These are phyloP conservation scores for Saccostrea glomerata DNA, from an alignment of 1,140 invertebrate species.

Conservation along the genomic window DNA sequence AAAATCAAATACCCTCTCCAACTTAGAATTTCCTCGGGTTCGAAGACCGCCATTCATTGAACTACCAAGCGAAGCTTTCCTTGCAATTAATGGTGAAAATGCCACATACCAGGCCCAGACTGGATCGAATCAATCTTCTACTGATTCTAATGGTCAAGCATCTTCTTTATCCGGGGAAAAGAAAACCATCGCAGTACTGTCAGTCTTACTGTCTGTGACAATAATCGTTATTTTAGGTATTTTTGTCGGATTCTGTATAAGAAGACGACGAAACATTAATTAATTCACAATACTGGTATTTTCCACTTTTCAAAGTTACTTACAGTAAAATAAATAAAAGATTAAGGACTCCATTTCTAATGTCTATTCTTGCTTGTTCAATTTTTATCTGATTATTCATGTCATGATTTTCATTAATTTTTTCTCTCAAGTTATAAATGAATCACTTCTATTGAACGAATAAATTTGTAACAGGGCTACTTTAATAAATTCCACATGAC, in stretches of 20 bases:
- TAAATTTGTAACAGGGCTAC: too few species aligned
- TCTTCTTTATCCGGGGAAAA: too few species aligned
- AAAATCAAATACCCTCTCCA: not conserved
- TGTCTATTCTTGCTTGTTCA: too few species aligned
- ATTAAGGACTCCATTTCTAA: too few species aligned
- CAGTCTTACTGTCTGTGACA: not conserved
- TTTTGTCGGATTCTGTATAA: not conserved
- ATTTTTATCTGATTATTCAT: too few species aligned
- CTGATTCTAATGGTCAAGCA: not conserved
- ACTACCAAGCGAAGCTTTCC: not conserved
- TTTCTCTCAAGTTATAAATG: too few species aligned
- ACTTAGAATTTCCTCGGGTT: not conserved
- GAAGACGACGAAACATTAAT: not conserved
- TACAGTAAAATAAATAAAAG: too few species aligned
- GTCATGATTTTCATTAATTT: too few species aligned
- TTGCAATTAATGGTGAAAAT: not conserved
- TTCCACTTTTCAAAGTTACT: too few species aligned
- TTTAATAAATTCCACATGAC: too few species aligned
- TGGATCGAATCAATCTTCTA: not conserved
- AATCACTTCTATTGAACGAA: too few species aligned
- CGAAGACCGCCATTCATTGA: not conserved
- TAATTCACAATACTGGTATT: too few species aligned
- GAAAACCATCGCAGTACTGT: not conserved
- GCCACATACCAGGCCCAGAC: not conserved
- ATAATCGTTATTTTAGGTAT: not conserved